Conservation (phyloP, 2,113 vertebrate species). For the Peromyscus polionotus region DNA sequence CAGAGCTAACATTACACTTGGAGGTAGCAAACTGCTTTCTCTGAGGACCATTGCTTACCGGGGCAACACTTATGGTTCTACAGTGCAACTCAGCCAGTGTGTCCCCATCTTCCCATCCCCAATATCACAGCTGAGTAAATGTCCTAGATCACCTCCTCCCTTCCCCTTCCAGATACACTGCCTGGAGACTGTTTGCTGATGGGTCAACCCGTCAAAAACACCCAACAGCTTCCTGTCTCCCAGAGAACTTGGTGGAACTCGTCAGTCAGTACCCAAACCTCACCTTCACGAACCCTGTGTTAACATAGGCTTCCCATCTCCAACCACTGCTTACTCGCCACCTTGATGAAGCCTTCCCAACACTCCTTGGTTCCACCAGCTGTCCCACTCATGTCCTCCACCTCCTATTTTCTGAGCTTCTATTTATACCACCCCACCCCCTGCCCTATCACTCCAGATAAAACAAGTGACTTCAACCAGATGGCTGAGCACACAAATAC, state of each 20-base stretch:
- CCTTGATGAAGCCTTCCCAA: background rate
- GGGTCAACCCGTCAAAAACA: background rate
- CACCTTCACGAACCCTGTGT: background rate
- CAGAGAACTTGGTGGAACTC: background rate
- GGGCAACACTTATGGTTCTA: background rate
- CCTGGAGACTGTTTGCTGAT: background rate
- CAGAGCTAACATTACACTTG: background rate
- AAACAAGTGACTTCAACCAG: constrained; percentile 7
- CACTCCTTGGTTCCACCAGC: background rate
- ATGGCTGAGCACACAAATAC: background rate
- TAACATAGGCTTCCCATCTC: background rate
- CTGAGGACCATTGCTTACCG: background rate
- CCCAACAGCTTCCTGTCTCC: background rate
- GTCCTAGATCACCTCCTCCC: background rate
- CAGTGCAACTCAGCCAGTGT: background rate
- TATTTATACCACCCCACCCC: background rate
- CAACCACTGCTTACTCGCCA: background rate
- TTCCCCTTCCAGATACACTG: background rate
- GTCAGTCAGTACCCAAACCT: background rate
- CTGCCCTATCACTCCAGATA: background rate
- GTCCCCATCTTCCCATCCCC: background rate
- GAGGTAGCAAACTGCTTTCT: background rate
- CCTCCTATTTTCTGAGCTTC: background rate
- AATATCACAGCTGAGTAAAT: background rate
- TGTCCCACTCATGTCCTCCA: background rate